These are phyloP conservation scores for Metridium senile DNA, from an alignment of 92 coral and sea anemone genomes.

Conservation along the genomic window DNA sequence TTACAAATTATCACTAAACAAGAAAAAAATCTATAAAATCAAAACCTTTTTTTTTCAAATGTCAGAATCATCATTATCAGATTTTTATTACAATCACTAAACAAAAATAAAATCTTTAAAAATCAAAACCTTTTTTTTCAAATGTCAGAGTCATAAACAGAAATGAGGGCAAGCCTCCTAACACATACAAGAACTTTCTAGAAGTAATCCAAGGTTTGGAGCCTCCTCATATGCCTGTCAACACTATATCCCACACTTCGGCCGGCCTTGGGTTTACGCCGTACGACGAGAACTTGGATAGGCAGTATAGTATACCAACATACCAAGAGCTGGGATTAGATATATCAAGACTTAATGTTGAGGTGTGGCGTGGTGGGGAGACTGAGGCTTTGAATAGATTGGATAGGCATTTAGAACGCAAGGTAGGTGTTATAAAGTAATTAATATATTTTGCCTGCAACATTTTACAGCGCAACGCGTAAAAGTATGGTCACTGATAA, in stretches of 20 bases:
- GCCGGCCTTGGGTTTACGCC: slow-evolving; percentile 69
- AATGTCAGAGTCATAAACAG: slow-evolving; percentile 48
- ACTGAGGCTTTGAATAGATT: slow-evolving; percentile 75
- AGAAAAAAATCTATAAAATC: too few relatives aligned
- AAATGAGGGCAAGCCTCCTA: slow-evolving; percentile 75
- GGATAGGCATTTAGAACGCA: slow-evolving; percentile 69
- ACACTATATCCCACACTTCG: slow-evolving; percentile 41
- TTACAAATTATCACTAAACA: too few relatives aligned
- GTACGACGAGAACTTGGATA: slow-evolving; percentile 59
- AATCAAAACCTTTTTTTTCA: too few relatives aligned
- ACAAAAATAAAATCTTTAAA: too few relatives aligned
- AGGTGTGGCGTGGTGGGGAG: slow-evolving; percentile 89
- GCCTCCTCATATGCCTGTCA: slow-evolving; percentile 68
- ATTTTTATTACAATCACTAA: too few relatives aligned
- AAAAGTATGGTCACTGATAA: too few relatives aligned
- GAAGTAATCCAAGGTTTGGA: slow-evolving; percentile 66
- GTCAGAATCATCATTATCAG: too few relatives aligned
- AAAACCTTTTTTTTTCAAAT: too few relatives aligned
- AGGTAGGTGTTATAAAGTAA: slow-evolving; percentile 52
- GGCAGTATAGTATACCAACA: slow-evolving; percentile 75
- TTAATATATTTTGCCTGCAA: neutral
- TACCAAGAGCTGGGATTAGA: slow-evolving; percentile 73
- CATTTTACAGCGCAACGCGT: too few relatives aligned
- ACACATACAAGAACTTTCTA: slow-evolving; percentile 76
- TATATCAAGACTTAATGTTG: slow-evolving; percentile 29